A percentile compares a stretch with the other conserved stretches of the same genome.
phyloP scores from a whole-genome alignment of 2,888 invertebrate genomes.

The Idaea biselata region DNA sequence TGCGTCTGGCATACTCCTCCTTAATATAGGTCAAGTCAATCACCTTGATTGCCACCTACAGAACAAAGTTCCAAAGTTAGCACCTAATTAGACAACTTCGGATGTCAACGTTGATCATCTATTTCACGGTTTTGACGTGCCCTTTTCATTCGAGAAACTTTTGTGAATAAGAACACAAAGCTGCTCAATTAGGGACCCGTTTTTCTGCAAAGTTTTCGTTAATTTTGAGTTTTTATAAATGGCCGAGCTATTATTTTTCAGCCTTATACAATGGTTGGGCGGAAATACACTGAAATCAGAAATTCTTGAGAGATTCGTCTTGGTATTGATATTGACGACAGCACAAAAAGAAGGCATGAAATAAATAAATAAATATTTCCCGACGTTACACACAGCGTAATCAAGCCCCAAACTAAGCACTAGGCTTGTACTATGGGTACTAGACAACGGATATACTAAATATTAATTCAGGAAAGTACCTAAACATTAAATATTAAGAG shows the following conservation, averaged over 20 bases:
- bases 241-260: background rate
- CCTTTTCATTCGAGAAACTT: slow-evolving; percentile 21
- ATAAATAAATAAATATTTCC: no score
- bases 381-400: no score
- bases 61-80: background rate
- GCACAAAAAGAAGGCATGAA: no score
- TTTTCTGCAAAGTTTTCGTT: background rate
- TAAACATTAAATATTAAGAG: no score
- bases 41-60: slow-evolving; percentile 87
- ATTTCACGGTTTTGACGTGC: background rate
- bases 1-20: slow-evolving; percentile 86
- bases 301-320: no score
- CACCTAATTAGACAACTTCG: background rate
- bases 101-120: background rate
- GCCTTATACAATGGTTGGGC: background rate
- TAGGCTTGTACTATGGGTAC: no score
- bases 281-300: no score
- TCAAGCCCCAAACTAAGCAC: no score
- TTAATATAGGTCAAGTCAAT: slow-evolving; percentile 86
- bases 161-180: background rate
- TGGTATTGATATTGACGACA: no score
- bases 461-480: no score
- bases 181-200: background rate
- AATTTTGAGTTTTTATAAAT: slow-evolving; percentile 1
- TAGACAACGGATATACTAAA: no score